Base-by-base conservation (phyloP, 1,140 invertebrate genomes). In the Agrypnia vestita region DNA sequence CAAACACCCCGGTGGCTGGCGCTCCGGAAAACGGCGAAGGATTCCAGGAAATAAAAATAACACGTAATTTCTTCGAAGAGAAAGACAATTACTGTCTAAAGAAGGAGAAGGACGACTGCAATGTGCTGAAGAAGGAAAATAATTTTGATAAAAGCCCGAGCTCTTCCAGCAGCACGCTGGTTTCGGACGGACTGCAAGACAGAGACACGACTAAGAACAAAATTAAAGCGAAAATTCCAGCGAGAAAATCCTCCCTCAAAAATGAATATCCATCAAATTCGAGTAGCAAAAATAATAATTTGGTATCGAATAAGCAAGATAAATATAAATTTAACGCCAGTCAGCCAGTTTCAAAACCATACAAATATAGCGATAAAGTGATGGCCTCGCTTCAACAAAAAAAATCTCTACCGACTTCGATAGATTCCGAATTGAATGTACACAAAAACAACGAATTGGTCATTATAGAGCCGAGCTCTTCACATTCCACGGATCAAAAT, bases 161-260 rank as follows among this genome's bases (percentile, higher is more conserved):
- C 67, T 82, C 81, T 19, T 82, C 81, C 12, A 82, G 78, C n/a
- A 82, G 81, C 35, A 82, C 81, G 9, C 59, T 82, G 9, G 81
- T 82, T n/a, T 80, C 78, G 12, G 78, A 80, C 12, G 35, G 78
- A 12, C 44, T 64, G 15, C 55, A 44, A 1, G 80, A 82, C 9
- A 59, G 12, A 44, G 47, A 69, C 21, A 51, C 4, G 11, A 21
- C 8, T 21, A 21, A 19, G 17, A 51, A 64, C 10, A 76, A 64
- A 21, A 64, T 35, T 12, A 46, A 64, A 43, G n/a, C 44, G 7
- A 76, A 76, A 43, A n/a, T 76, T 19, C 59, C 62, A 7, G 12
- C 12, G 10, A 43, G 64, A 43, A 78, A 78, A 56, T 62, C 46
- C 3, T 78, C 76, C n/a, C 75, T 64, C 4, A 76, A 76, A 64